Conservation (phyloP, 2,797 vertebrate genomes). For the Knipowitschia caucasica region DNA sequence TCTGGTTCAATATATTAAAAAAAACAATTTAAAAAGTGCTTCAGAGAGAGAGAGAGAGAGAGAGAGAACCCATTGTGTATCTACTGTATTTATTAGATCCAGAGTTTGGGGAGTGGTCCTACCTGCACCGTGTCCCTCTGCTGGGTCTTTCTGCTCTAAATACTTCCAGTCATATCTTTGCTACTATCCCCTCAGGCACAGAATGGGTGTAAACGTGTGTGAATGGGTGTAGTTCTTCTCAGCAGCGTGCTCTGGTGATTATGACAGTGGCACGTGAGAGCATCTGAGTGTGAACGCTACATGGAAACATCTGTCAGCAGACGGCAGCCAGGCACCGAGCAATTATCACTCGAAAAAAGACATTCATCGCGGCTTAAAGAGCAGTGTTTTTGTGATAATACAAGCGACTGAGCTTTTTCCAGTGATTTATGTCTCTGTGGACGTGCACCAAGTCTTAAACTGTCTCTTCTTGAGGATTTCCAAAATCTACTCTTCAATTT, state of each 20-base stretch:
- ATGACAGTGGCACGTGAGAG: constrained; percentile 24
- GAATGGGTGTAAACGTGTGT: background rate
- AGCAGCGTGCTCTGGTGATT: constrained; percentile 22
- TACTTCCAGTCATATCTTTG: background rate
- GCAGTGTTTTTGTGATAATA: background rate
- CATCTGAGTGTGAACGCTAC: constrained; percentile 20
- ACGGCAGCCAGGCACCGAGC: background rate
- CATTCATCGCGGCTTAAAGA: constrained; percentile 3
- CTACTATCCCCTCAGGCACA: background rate
- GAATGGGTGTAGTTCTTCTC: constrained; percentile 7
- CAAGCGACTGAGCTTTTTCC: background rate
- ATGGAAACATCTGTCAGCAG: constrained; percentile 24
- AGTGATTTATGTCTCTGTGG: constrained; percentile 6
- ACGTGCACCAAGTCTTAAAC: constrained; percentile 21
- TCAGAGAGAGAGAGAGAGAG: too few relatives aligned
- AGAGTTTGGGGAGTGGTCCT: background rate
- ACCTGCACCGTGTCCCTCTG: background rate
- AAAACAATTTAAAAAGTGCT: too few relatives aligned
- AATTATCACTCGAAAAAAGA: constrained; percentile 9
- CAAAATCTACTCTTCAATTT: constrained; percentile 54
- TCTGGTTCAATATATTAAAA: too few relatives aligned
- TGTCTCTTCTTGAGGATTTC: constrained; percentile 39
- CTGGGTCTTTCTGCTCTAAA: background rate
- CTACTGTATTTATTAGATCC: too few relatives aligned
- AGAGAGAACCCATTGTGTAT: too few relatives aligned